Conservation (phyloP, 2,797 vertebrate genomes). For the Gymnothorax reevesii region DNA sequence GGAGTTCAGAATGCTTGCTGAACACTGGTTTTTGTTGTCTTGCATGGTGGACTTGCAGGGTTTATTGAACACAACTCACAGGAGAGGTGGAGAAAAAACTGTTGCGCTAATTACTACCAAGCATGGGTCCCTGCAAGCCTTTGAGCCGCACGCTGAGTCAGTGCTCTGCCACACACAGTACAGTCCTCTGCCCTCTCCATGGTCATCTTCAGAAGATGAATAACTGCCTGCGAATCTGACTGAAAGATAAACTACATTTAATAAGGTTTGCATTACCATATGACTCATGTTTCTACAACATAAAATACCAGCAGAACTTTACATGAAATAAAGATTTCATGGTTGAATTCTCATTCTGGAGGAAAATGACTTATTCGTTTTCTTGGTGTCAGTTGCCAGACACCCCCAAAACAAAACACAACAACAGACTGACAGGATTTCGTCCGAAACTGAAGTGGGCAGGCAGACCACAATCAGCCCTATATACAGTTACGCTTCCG, state of each 20-base stretch:
- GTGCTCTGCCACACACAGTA: not conserved
- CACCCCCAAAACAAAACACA: too few relatives aligned
- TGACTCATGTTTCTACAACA: not conserved
- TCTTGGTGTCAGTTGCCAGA: not conserved
- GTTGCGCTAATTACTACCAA: constrained; percentile 53
- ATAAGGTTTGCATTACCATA: not conserved
- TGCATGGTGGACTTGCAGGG: constrained; percentile 49
- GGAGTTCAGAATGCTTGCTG: constrained; percentile 44
- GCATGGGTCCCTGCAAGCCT: not conserved
- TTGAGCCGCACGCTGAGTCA: not conserved
- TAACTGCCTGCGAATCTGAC: not conserved
- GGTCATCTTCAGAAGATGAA: not conserved
- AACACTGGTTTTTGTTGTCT: constrained; percentile 20
- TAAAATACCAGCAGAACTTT: too few relatives aligned
- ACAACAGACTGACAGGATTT: too few relatives aligned
- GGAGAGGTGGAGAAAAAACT: constrained; percentile 48
- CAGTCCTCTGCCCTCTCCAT: not conserved
- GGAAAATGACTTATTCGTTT: not conserved
- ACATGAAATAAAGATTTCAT: not conserved
- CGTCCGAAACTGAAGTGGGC: too few relatives aligned
- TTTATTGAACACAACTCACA: constrained; percentile 49
- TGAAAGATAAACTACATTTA: not conserved
- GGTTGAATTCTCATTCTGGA: too few relatives aligned
- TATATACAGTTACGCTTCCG: too few relatives aligned
- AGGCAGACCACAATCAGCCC: too few relatives aligned